A percentile compares a stretch with the other conserved stretches of the same genome.
These are phyloP conservation scores for Gonioctena quinquepunctata DNA, from an alignment of 1,140 invertebrate species.

Conservation along the genomic window DNA sequence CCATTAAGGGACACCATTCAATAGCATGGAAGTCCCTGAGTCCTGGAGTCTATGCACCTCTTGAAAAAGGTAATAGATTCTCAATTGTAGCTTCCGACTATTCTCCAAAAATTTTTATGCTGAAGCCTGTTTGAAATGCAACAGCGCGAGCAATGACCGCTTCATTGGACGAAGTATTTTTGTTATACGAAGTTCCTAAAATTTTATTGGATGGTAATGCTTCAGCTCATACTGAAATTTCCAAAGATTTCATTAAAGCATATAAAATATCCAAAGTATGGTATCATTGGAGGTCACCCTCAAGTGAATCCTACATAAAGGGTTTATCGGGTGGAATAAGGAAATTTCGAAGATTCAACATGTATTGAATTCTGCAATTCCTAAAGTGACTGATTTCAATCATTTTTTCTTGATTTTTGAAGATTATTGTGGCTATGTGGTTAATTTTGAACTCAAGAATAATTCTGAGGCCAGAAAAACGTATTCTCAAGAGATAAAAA, in stretches of 20 bases:
- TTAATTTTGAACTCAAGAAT: not conserved
- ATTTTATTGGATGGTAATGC: not conserved
- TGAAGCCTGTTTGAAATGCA: not conserved
- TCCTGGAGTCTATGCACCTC: too few relatives aligned
- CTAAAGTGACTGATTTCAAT: slow-evolving; percentile 9
- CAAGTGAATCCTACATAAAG: not conserved
- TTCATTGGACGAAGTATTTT: not conserved
- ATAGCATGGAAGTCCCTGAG: too few relatives aligned
- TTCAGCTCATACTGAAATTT: not conserved
- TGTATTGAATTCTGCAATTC: slow-evolving; percentile 13
- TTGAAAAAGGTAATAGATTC: not conserved
- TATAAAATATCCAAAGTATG: not conserved
- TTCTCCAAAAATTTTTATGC: not conserved
- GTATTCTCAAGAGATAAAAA: not conserved
- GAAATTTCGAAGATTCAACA: slow-evolving; percentile 21
- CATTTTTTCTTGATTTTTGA: slow-evolving; percentile 15
- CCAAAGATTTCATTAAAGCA: not conserved
- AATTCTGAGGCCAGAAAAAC: not conserved
- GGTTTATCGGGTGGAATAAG: slow-evolving; percentile 33
- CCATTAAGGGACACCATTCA: too few relatives aligned
- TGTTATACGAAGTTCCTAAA: not conserved
- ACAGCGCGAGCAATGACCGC: not conserved
- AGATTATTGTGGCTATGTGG: not conserved
- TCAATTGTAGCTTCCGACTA: not conserved
- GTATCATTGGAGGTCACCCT: not conserved